Conservation (phyloP, 2,113 vertebrate species). For the Tympanuchus pallidicinctus region DNA sequence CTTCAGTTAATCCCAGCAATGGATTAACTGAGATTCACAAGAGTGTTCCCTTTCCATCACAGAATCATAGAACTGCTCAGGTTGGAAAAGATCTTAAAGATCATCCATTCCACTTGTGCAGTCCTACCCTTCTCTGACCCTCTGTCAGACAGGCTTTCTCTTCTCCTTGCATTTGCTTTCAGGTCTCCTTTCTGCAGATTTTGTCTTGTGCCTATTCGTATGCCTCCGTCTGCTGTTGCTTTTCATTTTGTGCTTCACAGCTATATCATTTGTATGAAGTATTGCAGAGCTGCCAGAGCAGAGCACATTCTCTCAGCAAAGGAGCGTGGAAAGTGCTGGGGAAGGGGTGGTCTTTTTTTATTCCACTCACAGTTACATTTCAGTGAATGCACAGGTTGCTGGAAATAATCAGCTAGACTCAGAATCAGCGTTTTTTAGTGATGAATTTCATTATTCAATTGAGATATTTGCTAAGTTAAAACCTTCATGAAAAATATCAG, state of each 20-base stretch:
- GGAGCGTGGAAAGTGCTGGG: background rate
- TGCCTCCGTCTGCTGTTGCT: slow-evolving; percentile 4
- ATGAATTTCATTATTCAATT: background rate
- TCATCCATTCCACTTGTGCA: background rate
- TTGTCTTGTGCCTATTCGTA: background rate
- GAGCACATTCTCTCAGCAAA: background rate
- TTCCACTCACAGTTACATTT: background rate
- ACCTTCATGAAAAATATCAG: background rate
- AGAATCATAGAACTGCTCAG: no score
- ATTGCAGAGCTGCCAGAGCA: background rate
- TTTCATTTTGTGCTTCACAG: background rate
- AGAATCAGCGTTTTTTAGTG: background rate
- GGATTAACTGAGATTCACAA: background rate
- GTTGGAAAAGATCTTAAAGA: no score
- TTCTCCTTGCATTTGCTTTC: background rate
- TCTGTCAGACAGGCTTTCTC: background rate
- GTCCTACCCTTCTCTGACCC: fast-evolving
- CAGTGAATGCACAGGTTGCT: background rate
- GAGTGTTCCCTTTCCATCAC: background rate
- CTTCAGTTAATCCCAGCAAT: background rate
- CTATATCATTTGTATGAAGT: background rate
- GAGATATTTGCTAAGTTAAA: background rate
- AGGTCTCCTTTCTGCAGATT: background rate
- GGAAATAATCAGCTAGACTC: background rate
- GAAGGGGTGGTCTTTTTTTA: background rate